Base-by-base conservation (phyloP, 1,140 invertebrate species). In the Propsilocerus akamusi region DNA sequence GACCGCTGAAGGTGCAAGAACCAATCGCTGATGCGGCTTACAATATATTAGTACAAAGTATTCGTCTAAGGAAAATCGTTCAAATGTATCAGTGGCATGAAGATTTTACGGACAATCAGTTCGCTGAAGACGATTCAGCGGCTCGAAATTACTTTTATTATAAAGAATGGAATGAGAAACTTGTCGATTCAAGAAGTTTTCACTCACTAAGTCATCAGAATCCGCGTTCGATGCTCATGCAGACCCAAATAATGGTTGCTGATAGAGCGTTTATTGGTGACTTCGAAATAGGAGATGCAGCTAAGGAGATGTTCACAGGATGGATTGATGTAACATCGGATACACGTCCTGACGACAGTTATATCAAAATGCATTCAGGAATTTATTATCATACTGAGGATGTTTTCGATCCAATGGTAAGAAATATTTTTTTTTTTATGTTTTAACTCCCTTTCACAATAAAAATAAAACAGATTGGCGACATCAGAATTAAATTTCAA, bases 61-160 rank as follows among this genome's bases (percentile, higher is more conserved):
- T 85, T 0, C 83, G 83, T 56, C 61, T 87, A 22, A 78, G 78
- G 54, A 74, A 83, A 46, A 69, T 79, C 53, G 84, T 86, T 1
- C 87, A 93, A 64, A 91, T 92, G 83, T 93, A 83, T 61, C 89
- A 93, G 60, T 93, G 88, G 88, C 73, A 89, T 41, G 87, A 93
- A 59, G 83, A 88, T 57, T 68, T 75, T 22, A 53, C 61, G 50
- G 60, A 56, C 51, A 59, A 30, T 30, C 1, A 67, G 11, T 63
- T 56, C 24, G 51, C 61, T 2, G 57, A 50, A 5, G 55, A 57
- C 5, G 55, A 57, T 46, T 56, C 51, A 1, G 70, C 72, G 17
- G 71, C 65, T 5, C 63, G 75, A n/a, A 70, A 67, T 53, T 86
- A 85, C 63, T 81, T 78, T 64, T 89, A 89, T 57, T 75, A 76